Evolutionary conservation across 1,140 invertebrate genomes (phyloP).

Genomic region (Saccostrea cuccullata): DNA sequence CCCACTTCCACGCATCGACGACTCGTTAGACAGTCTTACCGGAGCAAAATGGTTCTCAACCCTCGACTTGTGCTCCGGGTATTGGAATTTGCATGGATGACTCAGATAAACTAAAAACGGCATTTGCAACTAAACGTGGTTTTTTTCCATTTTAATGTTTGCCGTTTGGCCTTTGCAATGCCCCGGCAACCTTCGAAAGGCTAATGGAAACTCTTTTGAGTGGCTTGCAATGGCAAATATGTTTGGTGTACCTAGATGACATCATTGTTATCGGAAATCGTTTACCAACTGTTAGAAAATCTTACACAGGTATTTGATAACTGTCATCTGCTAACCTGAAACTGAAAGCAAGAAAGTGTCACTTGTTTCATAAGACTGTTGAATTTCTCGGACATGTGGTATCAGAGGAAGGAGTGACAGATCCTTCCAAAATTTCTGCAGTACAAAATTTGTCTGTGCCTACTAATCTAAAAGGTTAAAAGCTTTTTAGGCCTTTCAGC

Average conservation of each 20-base stretch:
- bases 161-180: slow-evolving; percentile 63
- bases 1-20: slow-evolving; percentile 39
- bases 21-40: slow-evolving; percentile 37
- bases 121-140: background rate
- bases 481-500: slow-evolving; percentile 46
- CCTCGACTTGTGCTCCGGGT: slow-evolving; percentile 39
- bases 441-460: slow-evolving; percentile 51
- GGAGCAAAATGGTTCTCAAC: slow-evolving; percentile 30
- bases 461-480: slow-evolving; percentile 44
- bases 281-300: slow-evolving; percentile 42
- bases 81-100: slow-evolving; percentile 20
- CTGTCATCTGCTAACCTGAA: slow-evolving; percentile 46
- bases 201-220: slow-evolving; percentile 60
- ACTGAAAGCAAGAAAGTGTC: slow-evolving; percentile 52
- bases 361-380: slow-evolving; percentile 53
- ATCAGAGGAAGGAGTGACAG: slow-evolving; percentile 48
- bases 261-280: slow-evolving; percentile 50
- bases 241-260: slow-evolving; percentile 55
- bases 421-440: slow-evolving; percentile 49
- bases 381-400: slow-evolving; percentile 52
- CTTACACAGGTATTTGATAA: slow-evolving; percentile 44
- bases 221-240: slow-evolving; percentile 51
- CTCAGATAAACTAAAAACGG: slow-evolving; percentile 43
- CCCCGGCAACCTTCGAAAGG: slow-evolving; percentile 59
- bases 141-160: slow-evolving; percentile 38